Evolutionary conservation across 2,113 vertebrate genomes (phyloP), one percentile per base, ranked within the genome.

Genomic region (Dryoscopus gambensis): DNA sequence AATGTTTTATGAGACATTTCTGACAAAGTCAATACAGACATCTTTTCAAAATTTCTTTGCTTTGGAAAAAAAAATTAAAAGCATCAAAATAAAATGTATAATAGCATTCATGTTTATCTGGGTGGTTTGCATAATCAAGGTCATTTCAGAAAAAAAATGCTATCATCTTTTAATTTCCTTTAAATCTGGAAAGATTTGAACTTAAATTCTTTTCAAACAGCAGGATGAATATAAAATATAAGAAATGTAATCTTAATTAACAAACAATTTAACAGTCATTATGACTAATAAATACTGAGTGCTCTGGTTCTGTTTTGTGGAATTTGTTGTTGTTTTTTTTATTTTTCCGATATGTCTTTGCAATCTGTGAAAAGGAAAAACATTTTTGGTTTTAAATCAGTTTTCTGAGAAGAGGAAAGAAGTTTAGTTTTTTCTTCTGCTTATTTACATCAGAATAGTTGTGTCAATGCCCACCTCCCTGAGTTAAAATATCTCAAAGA

Each of bases 381-480:
- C 0, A 37, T 17, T 63, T 80, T 40, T 87, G 7, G 4, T 77
- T 47, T 70, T 62, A 39, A 67, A 62, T 39, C 3, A 73, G 6
- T 68, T 57, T 53, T 46, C 20, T 30, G 44, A 56, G 11, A 76
- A 30, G 33, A 67, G 2, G 5, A 86, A 5, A 55, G 3, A 3
- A 64, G 3, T 23, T 81, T 42, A 3, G 1, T 57, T 79, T 87
- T 65, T 77, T 68, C 4, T 40, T 47, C n/a, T 56, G 10, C 59
- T 68, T 52, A 49, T 77, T 71, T 73, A 30, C 6, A 35, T 50
- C 4, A 70, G 44, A 91, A 85, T 56, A 30, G 8, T 70, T 79
- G 3, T 21, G 21, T 31, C 25, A 71, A 20, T 77, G 27, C 6
- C 22, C 14, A 15, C 7, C 6, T 4, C 1, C 1, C 8, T 12